Percentiles rank a stretch among this genome's conserved stretches.
phyloP scores from a whole-genome alignment of 2,888 invertebrate species.

The Diadegma fenestrale region DNA sequence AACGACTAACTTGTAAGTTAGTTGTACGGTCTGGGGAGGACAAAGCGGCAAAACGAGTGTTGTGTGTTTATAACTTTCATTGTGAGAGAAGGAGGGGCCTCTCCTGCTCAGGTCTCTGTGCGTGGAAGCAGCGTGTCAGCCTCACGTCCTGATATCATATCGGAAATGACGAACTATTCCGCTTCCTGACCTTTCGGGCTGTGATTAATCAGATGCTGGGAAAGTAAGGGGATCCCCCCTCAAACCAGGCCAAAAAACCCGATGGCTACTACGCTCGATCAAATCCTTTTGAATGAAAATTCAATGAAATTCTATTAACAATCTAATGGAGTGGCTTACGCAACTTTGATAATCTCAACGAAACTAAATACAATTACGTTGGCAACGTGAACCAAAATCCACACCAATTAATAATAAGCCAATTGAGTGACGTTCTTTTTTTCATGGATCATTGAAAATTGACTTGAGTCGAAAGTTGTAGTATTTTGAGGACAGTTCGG shows the following conservation, averaged over 20 bases:
- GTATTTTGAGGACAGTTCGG: no score
- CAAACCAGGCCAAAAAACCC: background rate
- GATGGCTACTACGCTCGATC: background rate
- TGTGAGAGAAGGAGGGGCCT: slow-evolving; percentile 34
- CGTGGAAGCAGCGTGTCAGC: background rate
- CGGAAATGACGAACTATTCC: background rate
- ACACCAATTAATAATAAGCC: background rate
- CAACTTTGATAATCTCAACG: background rate
- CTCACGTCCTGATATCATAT: background rate
- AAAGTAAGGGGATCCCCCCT: background rate
- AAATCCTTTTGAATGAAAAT: background rate
- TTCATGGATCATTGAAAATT: background rate
- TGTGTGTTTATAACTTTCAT: slow-evolving; percentile 74
- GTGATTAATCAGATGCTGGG: background rate
- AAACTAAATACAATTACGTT: background rate
- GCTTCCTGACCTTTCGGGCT: background rate
- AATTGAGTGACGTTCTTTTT: background rate
- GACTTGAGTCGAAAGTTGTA: no score
- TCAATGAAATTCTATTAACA: background rate
- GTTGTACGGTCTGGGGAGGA: slow-evolving; percentile 74
- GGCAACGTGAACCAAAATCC: background rate
- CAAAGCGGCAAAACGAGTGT: slow-evolving; percentile 74
- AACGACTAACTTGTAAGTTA: slow-evolving; percentile 51
- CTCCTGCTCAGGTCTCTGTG: slow-evolving; percentile 7
- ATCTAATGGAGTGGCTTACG: no score